A percentile compares a stretch with the other conserved stretches of the same genome.
phyloP scores from a whole-genome alignment of 2,797 vertebrate genomes.

The Sphenodon punctatus region DNA sequence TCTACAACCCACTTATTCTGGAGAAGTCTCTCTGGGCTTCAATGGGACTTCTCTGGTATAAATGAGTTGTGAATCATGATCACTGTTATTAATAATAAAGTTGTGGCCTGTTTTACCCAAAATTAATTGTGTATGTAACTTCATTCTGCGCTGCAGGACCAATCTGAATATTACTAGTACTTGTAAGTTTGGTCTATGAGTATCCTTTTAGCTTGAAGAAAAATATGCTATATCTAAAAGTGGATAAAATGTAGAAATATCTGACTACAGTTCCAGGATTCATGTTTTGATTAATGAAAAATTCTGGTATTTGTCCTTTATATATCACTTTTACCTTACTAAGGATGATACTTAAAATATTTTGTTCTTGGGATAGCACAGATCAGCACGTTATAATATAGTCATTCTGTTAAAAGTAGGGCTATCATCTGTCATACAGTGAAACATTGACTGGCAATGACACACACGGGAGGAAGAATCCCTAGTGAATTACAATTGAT shows the following conservation, averaged over 20 bases:
- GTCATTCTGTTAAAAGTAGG: neutral
- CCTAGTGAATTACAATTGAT: slow-evolving; percentile 10
- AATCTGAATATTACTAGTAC: too few species aligned
- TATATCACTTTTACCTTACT: slow-evolving; percentile 2
- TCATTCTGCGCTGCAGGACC: too few species aligned
- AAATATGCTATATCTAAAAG: accelerated
- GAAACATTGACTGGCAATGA: neutral
- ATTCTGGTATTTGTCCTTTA: neutral
- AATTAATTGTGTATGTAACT: too few species aligned
- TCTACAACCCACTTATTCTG: too few species aligned
- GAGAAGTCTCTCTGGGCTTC: too few species aligned
- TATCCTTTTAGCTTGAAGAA: slow-evolving; percentile 8
- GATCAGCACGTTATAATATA: neutral
- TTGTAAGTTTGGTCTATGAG: too few species aligned
- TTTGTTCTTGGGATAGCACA: neutral
- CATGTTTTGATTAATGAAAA: neutral
- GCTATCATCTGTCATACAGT: neutral
- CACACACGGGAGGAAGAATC: neutral
- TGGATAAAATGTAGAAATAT: neutral
- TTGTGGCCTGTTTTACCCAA: too few species aligned
- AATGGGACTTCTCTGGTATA: too few species aligned
- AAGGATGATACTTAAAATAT: neutral
- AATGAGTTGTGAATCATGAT: too few species aligned
- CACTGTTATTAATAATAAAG: too few species aligned
- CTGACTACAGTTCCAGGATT: neutral